Conservation (phyloP, 2,113 vertebrate genomes). For the Noturus placidus region DNA sequence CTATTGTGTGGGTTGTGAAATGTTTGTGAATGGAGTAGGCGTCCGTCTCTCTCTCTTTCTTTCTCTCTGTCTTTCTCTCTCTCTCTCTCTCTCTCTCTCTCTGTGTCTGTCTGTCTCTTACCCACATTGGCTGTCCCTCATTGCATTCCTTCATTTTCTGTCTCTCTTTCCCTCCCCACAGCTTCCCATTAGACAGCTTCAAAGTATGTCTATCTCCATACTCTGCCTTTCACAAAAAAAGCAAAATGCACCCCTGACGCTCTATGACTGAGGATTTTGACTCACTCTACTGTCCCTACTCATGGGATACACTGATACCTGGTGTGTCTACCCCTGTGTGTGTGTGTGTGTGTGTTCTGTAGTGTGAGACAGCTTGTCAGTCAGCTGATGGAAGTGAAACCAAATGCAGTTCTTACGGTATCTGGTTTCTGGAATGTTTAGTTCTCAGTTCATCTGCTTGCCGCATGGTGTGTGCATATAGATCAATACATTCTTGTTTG, state of each 20-base stretch:
- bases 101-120: conserved; percentile 22
- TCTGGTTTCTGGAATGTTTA: conserved; percentile 29
- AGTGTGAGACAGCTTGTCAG: conserved; percentile 18
- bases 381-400: conserved; percentile 41
- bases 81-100: conserved; percentile 36
- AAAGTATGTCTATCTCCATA: neutral
- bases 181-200: conserved; percentile 7
- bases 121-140: neutral
- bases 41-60: conserved; percentile 36
- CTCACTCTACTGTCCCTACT: conserved; percentile 31
- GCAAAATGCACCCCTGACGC: neutral
- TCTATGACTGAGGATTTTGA: conserved; percentile 40
- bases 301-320: conserved; percentile 3
- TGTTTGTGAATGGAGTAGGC: conserved; percentile 57
- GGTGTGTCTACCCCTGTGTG: conserved; percentile 24
- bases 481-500: no score
- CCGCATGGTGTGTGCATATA: neutral
- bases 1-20: conserved; percentile 42
- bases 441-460: neutral
- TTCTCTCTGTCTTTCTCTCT: conserved; percentile 14
- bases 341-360: conserved; percentile 16
- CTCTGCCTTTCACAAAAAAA: neutral
- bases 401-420: neutral
- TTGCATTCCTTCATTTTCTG: neutral
- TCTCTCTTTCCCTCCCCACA: neutral